A percentile compares a stretch with the other conserved stretches of the same genome.
phyloP scores from a whole-genome alignment of 1,140 invertebrate genomes.

The Nixonia krombeini region DNA sequence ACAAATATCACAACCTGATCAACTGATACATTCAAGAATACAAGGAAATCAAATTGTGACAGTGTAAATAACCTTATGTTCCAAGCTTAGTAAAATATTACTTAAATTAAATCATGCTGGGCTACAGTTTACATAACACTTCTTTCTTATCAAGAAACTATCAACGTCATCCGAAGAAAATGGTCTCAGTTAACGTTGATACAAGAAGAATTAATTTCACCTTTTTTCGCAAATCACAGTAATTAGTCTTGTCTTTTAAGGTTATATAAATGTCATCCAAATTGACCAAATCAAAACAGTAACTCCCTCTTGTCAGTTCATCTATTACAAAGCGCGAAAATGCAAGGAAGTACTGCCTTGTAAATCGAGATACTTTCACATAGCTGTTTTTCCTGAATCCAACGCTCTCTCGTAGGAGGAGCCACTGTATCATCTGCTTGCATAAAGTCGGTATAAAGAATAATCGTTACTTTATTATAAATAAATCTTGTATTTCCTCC shows the following conservation, averaged over 20 bases:
- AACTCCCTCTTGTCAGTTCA: too few relatives aligned
- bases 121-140: too few relatives aligned
- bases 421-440: constrained; percentile 34
- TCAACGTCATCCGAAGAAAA: too few relatives aligned
- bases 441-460: constrained; percentile 24
- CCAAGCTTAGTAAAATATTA: too few relatives aligned
- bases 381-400: background rate
- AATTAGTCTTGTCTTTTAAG: constrained; percentile 28
- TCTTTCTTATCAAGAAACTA: too few relatives aligned
- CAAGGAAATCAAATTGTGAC: too few relatives aligned
- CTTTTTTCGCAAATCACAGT: constrained; percentile 3
- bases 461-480: constrained; percentile 14
- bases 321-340: background rate
- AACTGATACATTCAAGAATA: too few relatives aligned
- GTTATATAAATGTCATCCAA: too few relatives aligned
- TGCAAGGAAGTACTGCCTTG: background rate
- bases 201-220: background rate
- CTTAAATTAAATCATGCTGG: too few relatives aligned
- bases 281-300: constrained; percentile 2
- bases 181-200: too few relatives aligned
- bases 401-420: background rate
- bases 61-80: too few relatives aligned
- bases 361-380: background rate
- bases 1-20: too few relatives aligned
- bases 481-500: constrained; percentile 49